These are phyloP conservation scores for Thamnophis elegans DNA, from an alignment of 2,797 vertebrate genomes.

Conservation along the genomic window DNA sequence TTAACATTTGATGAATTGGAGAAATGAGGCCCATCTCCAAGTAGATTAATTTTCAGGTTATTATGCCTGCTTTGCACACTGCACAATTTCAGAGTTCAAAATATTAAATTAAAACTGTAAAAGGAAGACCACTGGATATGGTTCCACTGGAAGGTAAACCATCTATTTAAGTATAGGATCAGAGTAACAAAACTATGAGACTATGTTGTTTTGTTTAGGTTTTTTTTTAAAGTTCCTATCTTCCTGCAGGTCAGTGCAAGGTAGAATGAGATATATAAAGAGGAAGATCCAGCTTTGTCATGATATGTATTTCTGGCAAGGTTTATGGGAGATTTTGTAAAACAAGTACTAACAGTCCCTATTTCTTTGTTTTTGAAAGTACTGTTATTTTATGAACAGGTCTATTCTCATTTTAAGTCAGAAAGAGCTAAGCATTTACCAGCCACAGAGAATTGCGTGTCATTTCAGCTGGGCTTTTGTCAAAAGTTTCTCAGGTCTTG, in stretches of 20 bases:
- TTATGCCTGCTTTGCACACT: background rate
- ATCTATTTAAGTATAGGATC: background rate
- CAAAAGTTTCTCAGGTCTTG: background rate
- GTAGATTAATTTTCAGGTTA: background rate
- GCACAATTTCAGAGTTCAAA: background rate
- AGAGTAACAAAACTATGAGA: background rate
- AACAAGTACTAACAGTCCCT: background rate
- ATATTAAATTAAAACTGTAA: background rate
- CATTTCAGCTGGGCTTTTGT: background rate
- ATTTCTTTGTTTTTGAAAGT: background rate
- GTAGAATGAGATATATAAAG: background rate
- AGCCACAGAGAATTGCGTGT: background rate
- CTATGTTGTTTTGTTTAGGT: background rate
- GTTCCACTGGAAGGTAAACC: background rate
- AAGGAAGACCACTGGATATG: background rate
- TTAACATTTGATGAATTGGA: background rate
- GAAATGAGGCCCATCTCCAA: background rate
- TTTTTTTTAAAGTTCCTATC: background rate
- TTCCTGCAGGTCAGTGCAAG: background rate
- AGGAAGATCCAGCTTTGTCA: background rate
- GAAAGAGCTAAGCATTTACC: background rate
- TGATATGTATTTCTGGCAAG: background rate
- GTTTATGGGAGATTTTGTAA: background rate
- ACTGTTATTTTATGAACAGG: background rate
- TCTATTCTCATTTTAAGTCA: background rate